phyloP scores from a whole-genome alignment of 2,113 vertebrate genomes.

The Pelecanus crispus region DNA sequence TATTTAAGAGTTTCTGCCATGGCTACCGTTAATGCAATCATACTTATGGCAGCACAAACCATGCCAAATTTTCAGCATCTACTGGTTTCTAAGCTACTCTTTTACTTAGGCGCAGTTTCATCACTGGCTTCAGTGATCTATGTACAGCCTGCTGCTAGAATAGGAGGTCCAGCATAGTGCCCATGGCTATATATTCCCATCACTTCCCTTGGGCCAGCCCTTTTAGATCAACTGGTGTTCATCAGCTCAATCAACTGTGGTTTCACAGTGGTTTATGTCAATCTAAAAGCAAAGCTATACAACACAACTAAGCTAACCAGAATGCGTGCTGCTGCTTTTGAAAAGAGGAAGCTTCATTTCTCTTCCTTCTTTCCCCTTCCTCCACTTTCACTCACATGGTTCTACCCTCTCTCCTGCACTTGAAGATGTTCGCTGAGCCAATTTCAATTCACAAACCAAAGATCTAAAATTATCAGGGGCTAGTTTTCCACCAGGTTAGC shows the following conservation, averaged over 20 bases:
- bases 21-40: not conserved
- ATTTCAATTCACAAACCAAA: not conserved
- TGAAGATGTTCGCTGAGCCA: not conserved
- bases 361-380: not conserved
- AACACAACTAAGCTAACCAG: not conserved
- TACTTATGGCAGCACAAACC: not conserved
- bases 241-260: not conserved
- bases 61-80: not conserved
- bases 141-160: not conserved
- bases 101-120: not conserved
- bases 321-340: not conserved
- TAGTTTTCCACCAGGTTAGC: not conserved
- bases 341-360: not conserved
- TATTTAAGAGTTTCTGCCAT: not conserved
- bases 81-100: not conserved
- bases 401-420: not conserved
- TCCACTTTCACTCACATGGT: not conserved
- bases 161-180: not conserved
- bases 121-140: not conserved
- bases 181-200: not conserved
- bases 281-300: not conserved
- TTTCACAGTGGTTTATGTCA: not conserved
- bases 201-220: not conserved
- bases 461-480: not conserved
- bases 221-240: not conserved